phyloP scores from a whole-genome alignment of 2,888 invertebrate species.

The Scaeva pyrastri region DNA sequence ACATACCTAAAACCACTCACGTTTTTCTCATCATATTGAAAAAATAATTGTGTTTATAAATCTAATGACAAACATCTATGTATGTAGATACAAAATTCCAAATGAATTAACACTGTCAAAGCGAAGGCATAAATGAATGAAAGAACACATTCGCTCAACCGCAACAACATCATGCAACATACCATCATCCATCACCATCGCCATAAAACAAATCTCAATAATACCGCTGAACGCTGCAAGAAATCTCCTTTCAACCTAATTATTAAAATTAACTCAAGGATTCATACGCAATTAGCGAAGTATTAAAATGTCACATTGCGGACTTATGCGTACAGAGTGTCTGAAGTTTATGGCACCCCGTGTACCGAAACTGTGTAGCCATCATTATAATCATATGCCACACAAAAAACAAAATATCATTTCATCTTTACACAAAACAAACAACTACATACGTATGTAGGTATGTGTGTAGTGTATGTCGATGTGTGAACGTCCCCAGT shows the following conservation, averaged over 20 bases:
- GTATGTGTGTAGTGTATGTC: no score
- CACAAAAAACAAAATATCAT: slow-evolving; percentile 37
- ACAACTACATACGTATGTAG: no score
- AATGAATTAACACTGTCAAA: not conserved
- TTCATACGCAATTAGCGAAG: slow-evolving; percentile 75
- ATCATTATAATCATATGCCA: slow-evolving; percentile 18
- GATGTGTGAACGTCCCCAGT: not conserved
- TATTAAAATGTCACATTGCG: slow-evolving; percentile 75
- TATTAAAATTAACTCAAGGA: slow-evolving; percentile 75
- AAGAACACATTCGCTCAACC: slow-evolving; percentile 7
- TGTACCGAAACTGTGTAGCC: not conserved
- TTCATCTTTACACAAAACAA: not conserved
- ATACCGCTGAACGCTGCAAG: not conserved
- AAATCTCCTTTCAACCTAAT: slow-evolving; percentile 66
- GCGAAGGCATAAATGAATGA: not conserved
- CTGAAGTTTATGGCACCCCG: slow-evolving; percentile 21
- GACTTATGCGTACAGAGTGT: slow-evolving; percentile 37
- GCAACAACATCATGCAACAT: not conserved
- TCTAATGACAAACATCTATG: no score
- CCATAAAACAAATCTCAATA: slow-evolving; percentile 16
- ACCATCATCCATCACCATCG: not conserved
- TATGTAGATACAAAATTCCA: not conserved
- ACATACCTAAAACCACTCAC: no score
- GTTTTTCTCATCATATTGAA: no score
- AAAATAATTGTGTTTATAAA: no score